Evolutionary conservation across 2,797 vertebrate genomes (phyloP).

Genomic region (Tangara arthus): DNA sequence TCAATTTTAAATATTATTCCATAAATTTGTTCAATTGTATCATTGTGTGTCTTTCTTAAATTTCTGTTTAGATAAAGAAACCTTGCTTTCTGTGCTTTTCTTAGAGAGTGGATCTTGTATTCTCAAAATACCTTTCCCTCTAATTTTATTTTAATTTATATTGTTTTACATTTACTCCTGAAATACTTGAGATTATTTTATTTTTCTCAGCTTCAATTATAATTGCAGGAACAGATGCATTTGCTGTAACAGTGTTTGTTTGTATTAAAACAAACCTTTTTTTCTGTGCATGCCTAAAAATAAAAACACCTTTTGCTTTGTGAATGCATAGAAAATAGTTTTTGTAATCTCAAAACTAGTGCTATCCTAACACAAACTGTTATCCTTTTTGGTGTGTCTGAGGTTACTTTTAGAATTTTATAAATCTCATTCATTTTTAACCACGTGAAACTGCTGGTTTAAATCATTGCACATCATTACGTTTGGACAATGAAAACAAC

Average conservation of each 20-base stretch:
- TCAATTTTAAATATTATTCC: neutral
- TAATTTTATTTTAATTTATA: neutral
- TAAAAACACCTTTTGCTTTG: neutral
- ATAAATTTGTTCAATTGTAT: neutral
- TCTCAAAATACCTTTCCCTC: neutral
- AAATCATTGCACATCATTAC: slow-evolving; percentile 53
- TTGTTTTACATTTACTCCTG: neutral
- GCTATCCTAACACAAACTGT: neutral
- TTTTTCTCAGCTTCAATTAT: neutral
- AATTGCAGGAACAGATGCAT: neutral
- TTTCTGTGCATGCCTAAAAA: neutral
- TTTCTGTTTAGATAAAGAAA: neutral
- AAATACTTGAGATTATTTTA: neutral
- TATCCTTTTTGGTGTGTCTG: neutral
- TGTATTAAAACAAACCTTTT: neutral
- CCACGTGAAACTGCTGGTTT: slow-evolving; percentile 53
- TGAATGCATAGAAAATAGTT: neutral
- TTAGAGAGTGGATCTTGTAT: neutral
- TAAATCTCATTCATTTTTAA: slow-evolving; percentile 27
- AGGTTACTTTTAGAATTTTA: neutral
- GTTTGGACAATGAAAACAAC: slow-evolving; percentile 56
- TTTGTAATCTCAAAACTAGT: neutral
- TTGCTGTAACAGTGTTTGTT: neutral
- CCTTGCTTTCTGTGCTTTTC: neutral
- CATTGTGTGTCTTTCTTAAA: neutral